A percentile compares a stretch with the other conserved stretches of the same genome.
Evolutionary conservation across 2,888 invertebrate genomes (phyloP).

Genomic region (Heliconius hortense): DNA sequence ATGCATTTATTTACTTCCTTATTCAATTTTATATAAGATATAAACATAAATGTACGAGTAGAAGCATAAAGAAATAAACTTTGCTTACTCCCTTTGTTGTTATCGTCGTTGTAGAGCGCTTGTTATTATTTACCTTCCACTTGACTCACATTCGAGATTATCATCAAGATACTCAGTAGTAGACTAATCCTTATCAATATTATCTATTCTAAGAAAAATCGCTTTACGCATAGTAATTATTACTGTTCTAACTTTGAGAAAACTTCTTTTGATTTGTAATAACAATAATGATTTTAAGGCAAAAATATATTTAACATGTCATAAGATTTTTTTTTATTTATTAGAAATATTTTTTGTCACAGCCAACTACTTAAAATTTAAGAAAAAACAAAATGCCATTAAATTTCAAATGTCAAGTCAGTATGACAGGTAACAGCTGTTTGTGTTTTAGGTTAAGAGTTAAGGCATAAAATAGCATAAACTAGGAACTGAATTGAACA

Average conservation of each 20-base stretch:
- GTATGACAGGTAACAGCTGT: conserved; percentile 14
- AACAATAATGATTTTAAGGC: background rate
- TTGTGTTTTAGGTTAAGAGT: background rate
- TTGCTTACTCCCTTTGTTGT: conserved; percentile 10
- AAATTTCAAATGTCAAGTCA: background rate
- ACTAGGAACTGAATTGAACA: background rate
- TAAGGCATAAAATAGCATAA: background rate
- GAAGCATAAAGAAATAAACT: background rate
- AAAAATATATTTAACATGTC: background rate
- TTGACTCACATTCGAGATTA: conserved; percentile 10
- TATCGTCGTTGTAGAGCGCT: background rate
- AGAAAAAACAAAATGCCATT: background rate
- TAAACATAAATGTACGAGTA: no score
- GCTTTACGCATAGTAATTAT: background rate
- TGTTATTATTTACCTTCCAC: conserved; percentile 19
- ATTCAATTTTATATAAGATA: no score
- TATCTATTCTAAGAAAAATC: conserved; percentile 12
- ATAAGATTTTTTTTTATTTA: background rate
- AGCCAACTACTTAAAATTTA: background rate
- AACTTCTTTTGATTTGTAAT: background rate
- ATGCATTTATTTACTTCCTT: no score
- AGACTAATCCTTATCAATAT: conserved; percentile 19
- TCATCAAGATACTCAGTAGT: background rate
- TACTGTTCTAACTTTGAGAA: background rate
- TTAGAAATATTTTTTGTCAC: background rate